phyloP scores from a whole-genome alignment of 1,140 invertebrate species.

The Paraescarpia echinospica region DNA sequence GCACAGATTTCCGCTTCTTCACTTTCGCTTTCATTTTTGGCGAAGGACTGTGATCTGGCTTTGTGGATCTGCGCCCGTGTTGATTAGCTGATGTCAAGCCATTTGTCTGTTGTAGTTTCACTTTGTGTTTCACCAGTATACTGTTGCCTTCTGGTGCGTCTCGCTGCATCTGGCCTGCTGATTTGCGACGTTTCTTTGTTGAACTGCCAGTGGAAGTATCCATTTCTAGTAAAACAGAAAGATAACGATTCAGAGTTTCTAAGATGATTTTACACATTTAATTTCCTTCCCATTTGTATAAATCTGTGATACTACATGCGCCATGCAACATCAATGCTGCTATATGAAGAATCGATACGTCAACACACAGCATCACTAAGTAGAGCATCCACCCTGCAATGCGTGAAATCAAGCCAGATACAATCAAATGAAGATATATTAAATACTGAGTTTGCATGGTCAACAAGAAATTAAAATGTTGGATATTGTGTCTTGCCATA shows the following conservation, averaged over 20 bases:
- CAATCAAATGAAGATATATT: too few species aligned
- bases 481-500: too few species aligned
- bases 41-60: neutral
- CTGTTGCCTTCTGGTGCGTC: conserved; percentile 49
- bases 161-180: conserved; percentile 23
- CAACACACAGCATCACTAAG: too few species aligned
- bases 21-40: neutral
- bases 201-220: neutral
- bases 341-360: too few species aligned
- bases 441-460: too few species aligned
- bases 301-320: too few species aligned
- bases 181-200: neutral
- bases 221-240: neutral
- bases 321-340: too few species aligned
- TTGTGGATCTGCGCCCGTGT: neutral
- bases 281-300: neutral
- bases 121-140: conserved; percentile 36
- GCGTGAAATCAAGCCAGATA: too few species aligned
- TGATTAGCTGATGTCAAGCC: neutral
- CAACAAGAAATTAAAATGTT: too few species aligned
- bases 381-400: too few species aligned
- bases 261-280: neutral
- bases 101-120: conserved; percentile 12
- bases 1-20: neutral
- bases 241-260: neutral